Evolutionary conservation across 1,140 invertebrate species (phyloP).

Genomic region (Anoplophora glabripennis): DNA sequence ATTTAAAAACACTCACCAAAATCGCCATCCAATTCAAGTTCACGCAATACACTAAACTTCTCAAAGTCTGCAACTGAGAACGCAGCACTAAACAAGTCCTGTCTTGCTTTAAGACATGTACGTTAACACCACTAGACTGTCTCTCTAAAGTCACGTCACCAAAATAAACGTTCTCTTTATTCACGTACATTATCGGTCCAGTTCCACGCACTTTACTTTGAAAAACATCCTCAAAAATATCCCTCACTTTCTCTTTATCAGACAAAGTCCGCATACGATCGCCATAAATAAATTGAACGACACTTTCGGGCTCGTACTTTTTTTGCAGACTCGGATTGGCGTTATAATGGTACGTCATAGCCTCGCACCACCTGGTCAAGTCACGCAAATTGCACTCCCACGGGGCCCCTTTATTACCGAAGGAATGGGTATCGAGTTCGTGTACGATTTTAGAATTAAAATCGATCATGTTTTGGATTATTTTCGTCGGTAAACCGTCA

Average conservation of each 20-base stretch:
- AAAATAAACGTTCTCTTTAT: slow-evolving; percentile 54
- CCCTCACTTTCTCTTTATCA: slow-evolving; percentile 66
- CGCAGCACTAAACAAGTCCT: slow-evolving; percentile 62
- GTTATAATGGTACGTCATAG: slow-evolving; percentile 42
- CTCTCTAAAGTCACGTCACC: slow-evolving; percentile 58
- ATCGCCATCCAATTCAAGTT: slow-evolving; percentile 91
- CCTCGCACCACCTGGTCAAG: slow-evolving; percentile 88
- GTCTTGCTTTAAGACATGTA: slow-evolving; percentile 47
- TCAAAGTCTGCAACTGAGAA: slow-evolving; percentile 63
- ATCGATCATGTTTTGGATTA: slow-evolving; percentile 71
- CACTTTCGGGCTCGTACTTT: slow-evolving; percentile 34
- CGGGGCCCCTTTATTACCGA: slow-evolving; percentile 80
- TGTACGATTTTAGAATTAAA: slow-evolving; percentile 76
- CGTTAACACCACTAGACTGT: slow-evolving; percentile 48
- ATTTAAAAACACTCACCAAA: slow-evolving; percentile 60
- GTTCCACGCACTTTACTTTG: slow-evolving; percentile 51
- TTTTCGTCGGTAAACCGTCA: slow-evolving; percentile 51
- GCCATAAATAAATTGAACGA: slow-evolving; percentile 72
- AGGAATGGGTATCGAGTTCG: slow-evolving; percentile 60
- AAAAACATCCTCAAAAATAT: slow-evolving; percentile 62
- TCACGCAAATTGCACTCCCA: slow-evolving; percentile 98
- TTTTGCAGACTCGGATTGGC: slow-evolving; percentile 12
- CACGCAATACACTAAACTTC: slow-evolving; percentile 77
- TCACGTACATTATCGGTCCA: slow-evolving; percentile 54
- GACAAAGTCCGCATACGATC: slow-evolving; percentile 73